A percentile compares a stretch with the other conserved stretches of the same genome.
phyloP scores from a whole-genome alignment of 2,113 vertebrate genomes.

The Martes martes region DNA sequence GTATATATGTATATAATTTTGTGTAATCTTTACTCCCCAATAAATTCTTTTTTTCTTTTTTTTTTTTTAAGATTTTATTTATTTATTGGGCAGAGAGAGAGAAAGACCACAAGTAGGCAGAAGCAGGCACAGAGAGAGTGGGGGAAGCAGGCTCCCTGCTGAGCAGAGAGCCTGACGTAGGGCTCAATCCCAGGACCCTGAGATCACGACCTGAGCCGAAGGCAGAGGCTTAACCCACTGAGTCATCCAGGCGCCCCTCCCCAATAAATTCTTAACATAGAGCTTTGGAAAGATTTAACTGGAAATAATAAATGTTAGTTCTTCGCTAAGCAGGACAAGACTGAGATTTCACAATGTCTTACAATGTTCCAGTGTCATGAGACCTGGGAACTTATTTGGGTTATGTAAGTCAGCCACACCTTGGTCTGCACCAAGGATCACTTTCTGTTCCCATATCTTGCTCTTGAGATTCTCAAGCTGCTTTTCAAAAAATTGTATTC shows the following conservation, averaged over 20 bases:
- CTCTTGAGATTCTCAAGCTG: neutral
- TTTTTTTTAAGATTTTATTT: too few relatives aligned
- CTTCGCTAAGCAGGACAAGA: neutral
- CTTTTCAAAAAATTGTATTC: neutral
- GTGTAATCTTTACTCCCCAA: neutral
- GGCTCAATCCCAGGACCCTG: too few relatives aligned
- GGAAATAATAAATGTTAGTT: neutral
- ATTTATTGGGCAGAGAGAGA: too few relatives aligned
- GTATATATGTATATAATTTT: too few relatives aligned
- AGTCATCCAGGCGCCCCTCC: neutral
- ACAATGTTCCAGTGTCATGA: neutral
- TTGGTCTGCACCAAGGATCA: neutral
- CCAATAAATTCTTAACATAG: neutral
- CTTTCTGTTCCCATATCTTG: neutral
- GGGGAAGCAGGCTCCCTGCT: too few relatives aligned
- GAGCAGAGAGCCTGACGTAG: too few relatives aligned
- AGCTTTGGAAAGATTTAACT: neutral
- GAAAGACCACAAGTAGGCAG: too few relatives aligned
- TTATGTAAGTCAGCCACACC: neutral
- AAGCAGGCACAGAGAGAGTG: too few relatives aligned
- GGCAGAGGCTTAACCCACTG: too few relatives aligned
- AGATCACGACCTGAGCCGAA: too few relatives aligned
- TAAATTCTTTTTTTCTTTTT: too few relatives aligned
- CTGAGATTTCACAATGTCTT: neutral
- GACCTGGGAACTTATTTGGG: neutral